A percentile compares a stretch with the other conserved stretches of the same genome.
phyloP scores from a whole-genome alignment of 2,888 invertebrate genomes.

The Pilophorus perplexus region DNA sequence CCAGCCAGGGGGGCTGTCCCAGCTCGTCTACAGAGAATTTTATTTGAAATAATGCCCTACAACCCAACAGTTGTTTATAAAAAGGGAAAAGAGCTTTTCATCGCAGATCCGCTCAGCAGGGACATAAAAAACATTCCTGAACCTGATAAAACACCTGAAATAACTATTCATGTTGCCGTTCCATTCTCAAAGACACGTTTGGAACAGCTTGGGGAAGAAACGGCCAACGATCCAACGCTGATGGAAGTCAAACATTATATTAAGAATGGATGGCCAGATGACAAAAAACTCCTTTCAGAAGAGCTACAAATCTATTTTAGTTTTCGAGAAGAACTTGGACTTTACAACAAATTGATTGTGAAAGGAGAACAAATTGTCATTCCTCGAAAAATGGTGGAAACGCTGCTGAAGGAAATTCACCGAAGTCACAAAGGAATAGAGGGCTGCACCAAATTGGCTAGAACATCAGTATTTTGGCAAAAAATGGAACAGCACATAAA shows the following conservation, averaged over 20 bases:
- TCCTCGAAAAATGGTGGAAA: not conserved
- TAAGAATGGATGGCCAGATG: not conserved
- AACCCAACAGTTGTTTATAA: conserved; percentile 4
- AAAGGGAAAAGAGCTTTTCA: conserved; percentile 4
- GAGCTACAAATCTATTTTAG: not conserved
- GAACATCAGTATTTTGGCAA: not conserved
- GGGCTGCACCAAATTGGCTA: not conserved
- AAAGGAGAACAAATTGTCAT: not conserved
- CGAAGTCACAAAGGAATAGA: not conserved
- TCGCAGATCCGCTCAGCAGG: conserved; percentile 19
- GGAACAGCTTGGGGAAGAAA: not conserved
- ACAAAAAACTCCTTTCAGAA: not conserved
- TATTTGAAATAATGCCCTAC: conserved; percentile 15
- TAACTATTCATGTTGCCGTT: not conserved
- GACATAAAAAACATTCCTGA: not conserved
- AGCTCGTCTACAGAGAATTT: conserved; percentile 8
- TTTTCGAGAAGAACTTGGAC: not conserved
- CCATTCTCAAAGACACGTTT: not conserved
- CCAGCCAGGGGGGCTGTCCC: no score
- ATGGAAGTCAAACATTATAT: not conserved
- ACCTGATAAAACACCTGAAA: no score
- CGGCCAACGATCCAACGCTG: not conserved
- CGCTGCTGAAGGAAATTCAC: not conserved
- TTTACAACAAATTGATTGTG: not conserved
- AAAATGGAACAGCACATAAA: not conserved